Conservation (phyloP, 2,888 invertebrate species). For the Chrysolina oricalcia region DNA sequence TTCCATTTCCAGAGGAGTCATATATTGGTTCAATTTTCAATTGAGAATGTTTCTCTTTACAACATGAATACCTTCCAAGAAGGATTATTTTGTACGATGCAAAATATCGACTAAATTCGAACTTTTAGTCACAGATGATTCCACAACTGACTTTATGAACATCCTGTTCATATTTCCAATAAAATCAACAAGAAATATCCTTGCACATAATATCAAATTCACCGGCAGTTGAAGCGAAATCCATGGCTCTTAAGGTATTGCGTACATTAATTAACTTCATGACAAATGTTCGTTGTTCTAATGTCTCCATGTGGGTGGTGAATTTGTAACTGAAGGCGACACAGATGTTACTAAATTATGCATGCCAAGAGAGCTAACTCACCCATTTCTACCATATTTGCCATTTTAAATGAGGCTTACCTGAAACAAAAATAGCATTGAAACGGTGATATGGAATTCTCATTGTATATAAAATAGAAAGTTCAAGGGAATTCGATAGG, state of each 20-base stretch:
- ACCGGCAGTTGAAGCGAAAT: neutral
- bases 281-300: conserved; percentile 8
- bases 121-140: too few species aligned
- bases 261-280: conserved; percentile 2
- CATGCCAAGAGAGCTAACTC: conserved; percentile 2
- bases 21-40: too few species aligned
- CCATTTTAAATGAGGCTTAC: conserved; percentile 19
- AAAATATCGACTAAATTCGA: too few species aligned
- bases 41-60: too few species aligned
- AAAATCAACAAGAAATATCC: neutral
- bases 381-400: conserved; percentile 25
- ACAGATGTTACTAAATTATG: conserved; percentile 24
- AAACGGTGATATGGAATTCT: neutral
- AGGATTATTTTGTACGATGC: too few species aligned
- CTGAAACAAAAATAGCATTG: neutral
- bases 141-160: too few species aligned
- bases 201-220: neutral
- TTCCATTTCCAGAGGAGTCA: too few species aligned
- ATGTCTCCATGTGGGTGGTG: conserved; percentile 19
- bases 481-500: conserved; percentile 10
- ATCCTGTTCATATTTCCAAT: too few species aligned
- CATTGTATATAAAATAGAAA: conserved; percentile 2
- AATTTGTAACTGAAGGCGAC: conserved; percentile 6
- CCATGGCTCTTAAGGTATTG: neutral
- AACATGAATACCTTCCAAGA: too few species aligned